A percentile compares a stretch with the other conserved stretches of the same genome.
Conservation (phyloP, 2,888 invertebrate species). For the Parochlus steinenii region DNA sequence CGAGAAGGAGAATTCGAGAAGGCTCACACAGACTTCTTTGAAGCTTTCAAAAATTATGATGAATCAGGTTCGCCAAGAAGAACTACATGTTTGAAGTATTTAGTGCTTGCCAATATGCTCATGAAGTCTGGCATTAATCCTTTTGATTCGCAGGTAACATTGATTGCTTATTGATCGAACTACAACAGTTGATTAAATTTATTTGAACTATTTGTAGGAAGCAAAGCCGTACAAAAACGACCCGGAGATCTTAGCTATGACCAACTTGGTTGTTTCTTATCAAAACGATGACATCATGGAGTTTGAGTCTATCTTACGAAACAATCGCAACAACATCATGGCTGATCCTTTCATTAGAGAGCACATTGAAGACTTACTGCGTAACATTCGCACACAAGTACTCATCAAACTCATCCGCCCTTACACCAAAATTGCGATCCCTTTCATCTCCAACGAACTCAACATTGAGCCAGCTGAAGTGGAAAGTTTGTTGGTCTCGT, state of each 20-base stretch:
- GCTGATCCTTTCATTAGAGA: slow-evolving; percentile 98
- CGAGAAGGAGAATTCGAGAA: slow-evolving; percentile 97
- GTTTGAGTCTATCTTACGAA: slow-evolving; percentile 90
- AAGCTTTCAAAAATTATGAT: slow-evolving; percentile 98
- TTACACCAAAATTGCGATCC: slow-evolving; percentile 94
- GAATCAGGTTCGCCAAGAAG: slow-evolving; percentile 94
- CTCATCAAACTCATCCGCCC: slow-evolving; percentile 93
- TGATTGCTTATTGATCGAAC: too few species aligned
- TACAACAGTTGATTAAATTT: too few species aligned
- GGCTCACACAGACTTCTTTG: slow-evolving; percentile 98
- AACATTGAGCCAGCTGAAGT: slow-evolving; percentile 91
- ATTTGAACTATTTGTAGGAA: too few species aligned
- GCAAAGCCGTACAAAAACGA: slow-evolving; percentile 99
- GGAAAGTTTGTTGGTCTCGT: slow-evolving; percentile 89
- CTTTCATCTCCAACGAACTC: slow-evolving; percentile 88
- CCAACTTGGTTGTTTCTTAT: slow-evolving; percentile 90
- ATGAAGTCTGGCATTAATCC: slow-evolving; percentile 99
- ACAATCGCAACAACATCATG: slow-evolving; percentile 92
- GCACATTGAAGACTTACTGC: slow-evolving; percentile 90
- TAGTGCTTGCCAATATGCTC: slow-evolving; percentile 96
- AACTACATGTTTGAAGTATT: slow-evolving; percentile 93
- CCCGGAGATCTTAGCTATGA: slow-evolving; percentile 98
- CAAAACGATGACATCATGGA: slow-evolving; percentile 98
- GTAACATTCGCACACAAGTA: slow-evolving; percentile 95
- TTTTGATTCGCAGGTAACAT: slow-evolving; percentile 98